Evolutionary conservation across 2,113 vertebrate species (phyloP).

Genomic region (Chloropsis cyanopogon): DNA sequence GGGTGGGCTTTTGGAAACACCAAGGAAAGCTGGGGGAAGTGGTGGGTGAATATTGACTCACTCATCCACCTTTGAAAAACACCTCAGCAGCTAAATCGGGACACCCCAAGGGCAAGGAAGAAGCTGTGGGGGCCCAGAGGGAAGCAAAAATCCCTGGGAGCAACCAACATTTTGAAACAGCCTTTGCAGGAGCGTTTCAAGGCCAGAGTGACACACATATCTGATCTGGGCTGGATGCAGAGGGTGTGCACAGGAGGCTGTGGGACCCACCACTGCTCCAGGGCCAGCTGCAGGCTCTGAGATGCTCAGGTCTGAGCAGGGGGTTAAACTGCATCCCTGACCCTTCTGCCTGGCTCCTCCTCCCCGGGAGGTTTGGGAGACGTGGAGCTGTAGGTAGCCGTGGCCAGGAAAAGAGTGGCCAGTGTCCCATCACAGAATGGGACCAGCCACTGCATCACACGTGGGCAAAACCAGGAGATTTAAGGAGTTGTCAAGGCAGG

Average conservation of each 20-base stretch:
- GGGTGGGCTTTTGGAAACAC: neutral
- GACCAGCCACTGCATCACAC: neutral
- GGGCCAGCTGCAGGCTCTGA: neutral
- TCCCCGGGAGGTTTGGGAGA: neutral
- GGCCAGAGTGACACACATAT: rapidly evolving
- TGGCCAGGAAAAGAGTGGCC: neutral
- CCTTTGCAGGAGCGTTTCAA: rapidly evolving
- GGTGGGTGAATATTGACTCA: neutral
- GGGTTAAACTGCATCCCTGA: neutral
- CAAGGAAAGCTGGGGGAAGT: neutral
- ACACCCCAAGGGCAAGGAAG: neutral
- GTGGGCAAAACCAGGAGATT: neutral
- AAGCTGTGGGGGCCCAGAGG: neutral
- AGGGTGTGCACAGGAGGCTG: neutral
- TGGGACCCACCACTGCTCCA: neutral
- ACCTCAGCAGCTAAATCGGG: neutral
- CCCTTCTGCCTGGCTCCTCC: neutral
- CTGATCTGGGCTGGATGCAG: neutral
- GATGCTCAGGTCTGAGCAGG: neutral
- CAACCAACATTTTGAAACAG: neutral
- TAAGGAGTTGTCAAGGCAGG: neutral
- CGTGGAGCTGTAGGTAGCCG: neutral
- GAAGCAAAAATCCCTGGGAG: neutral
- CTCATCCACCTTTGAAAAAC: neutral
- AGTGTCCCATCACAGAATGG: rapidly evolving